Evolutionary conservation across 2,888 invertebrate genomes (phyloP).

Genomic region (Caenorhabditis angaria): DNA sequence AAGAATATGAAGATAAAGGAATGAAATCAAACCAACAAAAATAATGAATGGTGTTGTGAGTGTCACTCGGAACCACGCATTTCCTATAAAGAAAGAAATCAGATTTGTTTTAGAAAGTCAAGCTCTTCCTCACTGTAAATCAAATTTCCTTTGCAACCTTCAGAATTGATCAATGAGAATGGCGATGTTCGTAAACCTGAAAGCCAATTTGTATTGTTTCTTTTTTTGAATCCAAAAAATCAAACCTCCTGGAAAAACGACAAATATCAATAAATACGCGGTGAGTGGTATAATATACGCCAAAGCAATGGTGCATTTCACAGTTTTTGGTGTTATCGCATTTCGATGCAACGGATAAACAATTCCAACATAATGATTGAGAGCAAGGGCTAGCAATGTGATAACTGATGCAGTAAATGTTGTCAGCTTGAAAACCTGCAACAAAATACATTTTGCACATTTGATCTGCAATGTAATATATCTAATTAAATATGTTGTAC

Average conservation of each 20-base stretch:
- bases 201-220: constrained; percentile 5
- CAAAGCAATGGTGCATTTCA: constrained; percentile 48
- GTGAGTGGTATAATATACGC: constrained; percentile 59
- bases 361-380: constrained; percentile 80
- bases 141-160: constrained; percentile 53
- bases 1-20: constrained; percentile 64
- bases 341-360: constrained; percentile 75
- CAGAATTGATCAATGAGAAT: constrained; percentile 60
- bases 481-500: constrained; percentile 19
- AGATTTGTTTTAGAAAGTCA: not conserved
- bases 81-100: constrained; percentile 48
- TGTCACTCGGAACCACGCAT: constrained; percentile 52
- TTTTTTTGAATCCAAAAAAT: not conserved
- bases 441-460: constrained; percentile 1
- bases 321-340: constrained; percentile 40
- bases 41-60: constrained; percentile 65
- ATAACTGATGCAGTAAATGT: constrained; percentile 77
- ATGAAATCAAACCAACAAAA: constrained; percentile 56
- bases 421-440: constrained; percentile 63
- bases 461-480: too few relatives aligned
- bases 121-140: constrained; percentile 45
- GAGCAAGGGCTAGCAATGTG: constrained; percentile 78
- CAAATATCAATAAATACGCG: constrained; percentile 56
- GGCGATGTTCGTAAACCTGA: constrained; percentile 50
- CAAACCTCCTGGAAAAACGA: constrained; percentile 58